Conservation (phyloP, 2,113 vertebrate genomes). For the Poicephalus gulielmi region DNA sequence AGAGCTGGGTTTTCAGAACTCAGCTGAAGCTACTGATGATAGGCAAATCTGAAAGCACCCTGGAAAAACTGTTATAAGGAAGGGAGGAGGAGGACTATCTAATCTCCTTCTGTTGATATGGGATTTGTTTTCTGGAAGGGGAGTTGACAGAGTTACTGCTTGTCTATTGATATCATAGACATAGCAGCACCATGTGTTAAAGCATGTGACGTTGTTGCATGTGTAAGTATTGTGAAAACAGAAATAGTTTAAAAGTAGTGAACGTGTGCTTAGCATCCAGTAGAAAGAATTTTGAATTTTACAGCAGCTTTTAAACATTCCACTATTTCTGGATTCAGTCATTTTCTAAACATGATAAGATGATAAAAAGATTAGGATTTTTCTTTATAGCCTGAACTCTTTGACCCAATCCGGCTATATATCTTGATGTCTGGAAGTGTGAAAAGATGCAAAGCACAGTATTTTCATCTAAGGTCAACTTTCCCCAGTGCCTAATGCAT, state of each 20-base stretch:
- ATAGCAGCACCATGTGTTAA: not conserved
- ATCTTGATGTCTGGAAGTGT: not conserved
- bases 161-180: not conserved
- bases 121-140: not conserved
- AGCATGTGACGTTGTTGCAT: not conserved
- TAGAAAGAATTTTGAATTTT: not conserved
- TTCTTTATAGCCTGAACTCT: not conserved
- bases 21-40: not conserved
- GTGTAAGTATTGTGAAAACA: fast-evolving
- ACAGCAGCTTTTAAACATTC: not conserved
- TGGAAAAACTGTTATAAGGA: not conserved
- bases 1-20: not conserved
- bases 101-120: not conserved
- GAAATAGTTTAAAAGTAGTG: not conserved
- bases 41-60: not conserved
- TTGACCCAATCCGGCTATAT: not conserved
- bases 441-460: not conserved
- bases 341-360: not conserved
- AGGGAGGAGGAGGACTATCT: not conserved
- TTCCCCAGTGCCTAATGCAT: not conserved
- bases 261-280: not conserved
- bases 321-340: not conserved
- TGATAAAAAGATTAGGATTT: not conserved
- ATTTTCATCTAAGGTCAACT: not conserved
- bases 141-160: not conserved